Base-by-base conservation (phyloP, 2,797 vertebrate genomes). In the Cryptoblepharus egeriae region DNA sequence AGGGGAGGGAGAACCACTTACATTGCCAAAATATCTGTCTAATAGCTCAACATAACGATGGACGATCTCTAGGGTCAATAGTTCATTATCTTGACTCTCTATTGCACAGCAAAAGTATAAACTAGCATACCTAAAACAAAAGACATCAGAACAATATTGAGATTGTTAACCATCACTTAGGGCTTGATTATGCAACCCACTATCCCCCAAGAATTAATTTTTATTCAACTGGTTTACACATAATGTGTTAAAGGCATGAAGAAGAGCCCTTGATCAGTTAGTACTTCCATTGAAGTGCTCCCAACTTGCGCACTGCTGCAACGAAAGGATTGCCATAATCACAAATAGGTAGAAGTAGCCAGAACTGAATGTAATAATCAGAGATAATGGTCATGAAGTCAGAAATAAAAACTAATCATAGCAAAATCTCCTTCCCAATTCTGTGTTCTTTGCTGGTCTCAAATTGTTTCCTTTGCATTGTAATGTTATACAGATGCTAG, bases 11-110 rank as follows among this genome's bases (percentile, higher is more conserved):
- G 32, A 1, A 4, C 83, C 90, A 95, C 97, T 96, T 94, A 99
- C 98, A 0, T 98, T 99, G 88, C 98, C 98, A 94, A 99, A 99
- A 96, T 99, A 99, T 93, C 96, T 97, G 93, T 99, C 98, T 95
- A 99, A 91, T 84, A 99, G 89, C 90, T 99, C 98, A 20, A 99
- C 98, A 0, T 98, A 98, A 91, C 98, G 94, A 94, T 99, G 98
- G 79, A 99, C 96, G 55, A 98, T 93, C 83, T 99, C 98, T 57
- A 99, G 96, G 0, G 96, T 95, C 93, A 99, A 94, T 79, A 99
- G 97, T 92, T 99, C 98, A 24, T 99, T 99, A 84, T 99, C 98
- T 72, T 96, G 95, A 49, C 96, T 93, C 72, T 99, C 98, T 93
- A 98, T 89, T 84, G 97, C 97, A 88, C 96, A 94, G 82, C 98